Conservation (phyloP, 2,888 invertebrate species). For the Pseudanteris insignis region DNA sequence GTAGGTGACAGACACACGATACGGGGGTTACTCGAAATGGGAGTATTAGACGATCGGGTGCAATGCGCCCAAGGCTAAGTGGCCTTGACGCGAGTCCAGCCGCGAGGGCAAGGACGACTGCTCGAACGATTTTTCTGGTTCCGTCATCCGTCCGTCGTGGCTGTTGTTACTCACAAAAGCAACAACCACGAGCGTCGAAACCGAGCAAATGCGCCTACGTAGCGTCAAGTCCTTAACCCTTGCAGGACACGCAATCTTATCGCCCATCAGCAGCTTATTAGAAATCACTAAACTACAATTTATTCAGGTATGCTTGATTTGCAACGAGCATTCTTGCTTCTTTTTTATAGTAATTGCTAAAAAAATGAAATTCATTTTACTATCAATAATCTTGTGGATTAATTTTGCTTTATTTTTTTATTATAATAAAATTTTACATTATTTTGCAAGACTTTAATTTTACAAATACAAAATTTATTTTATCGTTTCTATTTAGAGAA, state of each 20-base stretch:
- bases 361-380: too few relatives aligned
- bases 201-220: conserved; percentile 19
- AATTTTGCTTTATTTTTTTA: too few relatives aligned
- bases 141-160: conserved; percentile 36
- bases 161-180: conserved; percentile 36
- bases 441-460: too few relatives aligned
- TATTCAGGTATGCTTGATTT: too few relatives aligned
- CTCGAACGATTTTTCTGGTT: conserved; percentile 57
- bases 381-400: too few relatives aligned
- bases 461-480: too few relatives aligned
- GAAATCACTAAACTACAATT: too few relatives aligned
- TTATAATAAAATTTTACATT: too few relatives aligned
- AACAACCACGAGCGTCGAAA: conserved; percentile 23
- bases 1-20: conserved; percentile 7
- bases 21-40: conserved; percentile 49
- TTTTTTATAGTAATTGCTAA: too few relatives aligned
- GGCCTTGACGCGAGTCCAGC: conserved; percentile 63
- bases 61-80: conserved; percentile 62
- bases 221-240: conserved; percentile 22
- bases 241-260: conserved; percentile 9
- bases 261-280: conserved; percentile 7
- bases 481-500: too few relatives aligned
- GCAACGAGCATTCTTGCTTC: too few relatives aligned
- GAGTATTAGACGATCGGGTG: conserved; percentile 56
- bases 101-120: conserved; percentile 66